Evolutionary conservation across 2,113 vertebrate genomes (phyloP).

Genomic region (Chionomys nivalis): DNA sequence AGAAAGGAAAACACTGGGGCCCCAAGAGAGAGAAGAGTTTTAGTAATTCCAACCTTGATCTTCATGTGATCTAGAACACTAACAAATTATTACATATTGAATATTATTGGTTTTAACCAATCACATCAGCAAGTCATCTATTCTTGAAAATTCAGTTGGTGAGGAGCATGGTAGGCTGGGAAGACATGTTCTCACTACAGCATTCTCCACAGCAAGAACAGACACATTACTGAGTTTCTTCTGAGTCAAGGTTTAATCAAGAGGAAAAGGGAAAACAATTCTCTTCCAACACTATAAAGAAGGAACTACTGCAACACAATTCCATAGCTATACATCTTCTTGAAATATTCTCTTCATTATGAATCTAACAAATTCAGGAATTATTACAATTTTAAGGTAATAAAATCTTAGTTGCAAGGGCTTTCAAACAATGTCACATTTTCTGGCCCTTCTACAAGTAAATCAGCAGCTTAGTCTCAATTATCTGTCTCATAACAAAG

Average conservation of each 20-base stretch:
- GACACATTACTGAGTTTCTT: not conserved
- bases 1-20: not conserved
- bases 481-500: not conserved
- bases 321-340: not conserved
- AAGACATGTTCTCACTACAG: not conserved
- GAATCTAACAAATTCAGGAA: not conserved
- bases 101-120: not conserved
- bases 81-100: not conserved
- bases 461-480: slow-evolving; percentile 4
- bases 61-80: not conserved
- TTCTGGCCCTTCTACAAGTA: not conserved
- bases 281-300: not conserved
- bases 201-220: not conserved
- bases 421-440: slow-evolving; percentile 1
- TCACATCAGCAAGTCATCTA: not conserved
- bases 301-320: not conserved
- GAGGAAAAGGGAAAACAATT: slow-evolving; percentile 33
- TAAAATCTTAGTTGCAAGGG: slow-evolving; percentile 10
- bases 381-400: slow-evolving; percentile 41
- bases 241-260: not conserved
- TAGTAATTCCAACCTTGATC: not conserved
- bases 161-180: not conserved
- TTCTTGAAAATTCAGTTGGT: not conserved
- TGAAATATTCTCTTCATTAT: slow-evolving; percentile 57
- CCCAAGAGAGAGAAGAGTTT: not conserved